phyloP scores from a whole-genome alignment of 2,797 vertebrate genomes.

The Decapterus maruadsi region DNA sequence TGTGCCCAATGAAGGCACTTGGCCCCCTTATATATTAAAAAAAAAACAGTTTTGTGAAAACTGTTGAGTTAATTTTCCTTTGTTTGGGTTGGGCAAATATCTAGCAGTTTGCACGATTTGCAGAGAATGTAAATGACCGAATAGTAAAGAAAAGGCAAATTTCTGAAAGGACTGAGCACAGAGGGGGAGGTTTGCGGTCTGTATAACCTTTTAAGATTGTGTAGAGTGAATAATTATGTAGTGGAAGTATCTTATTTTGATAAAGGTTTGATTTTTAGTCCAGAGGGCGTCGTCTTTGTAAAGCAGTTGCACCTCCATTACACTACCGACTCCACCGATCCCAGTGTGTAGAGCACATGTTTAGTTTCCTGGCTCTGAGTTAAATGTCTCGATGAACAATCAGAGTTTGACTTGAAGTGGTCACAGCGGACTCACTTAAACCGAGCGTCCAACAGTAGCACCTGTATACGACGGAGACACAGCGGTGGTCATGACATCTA shows the following conservation, averaged over 20 bases:
- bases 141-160: slow-evolving; percentile 3
- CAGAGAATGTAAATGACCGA: slow-evolving; percentile 56
- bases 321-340: slow-evolving; percentile 55
- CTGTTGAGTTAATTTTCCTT: neutral
- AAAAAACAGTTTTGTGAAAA: slow-evolving; percentile 11
- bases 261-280: slow-evolving; percentile 25
- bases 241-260: slow-evolving; percentile 16
- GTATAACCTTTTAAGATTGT: slow-evolving; percentile 8
- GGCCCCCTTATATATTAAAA: too few relatives aligned
- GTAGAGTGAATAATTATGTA: neutral
- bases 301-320: slow-evolving; percentile 32
- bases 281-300: slow-evolving; percentile 10
- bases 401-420: slow-evolving; percentile 10
- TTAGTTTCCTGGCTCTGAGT: neutral
- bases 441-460: slow-evolving; percentile 46
- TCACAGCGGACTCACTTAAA: slow-evolving; percentile 2
- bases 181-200: slow-evolving; percentile 17
- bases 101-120: slow-evolving; percentile 57
- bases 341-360: neutral
- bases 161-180: slow-evolving; percentile 30
- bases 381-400: slow-evolving; percentile 5
- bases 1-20: slow-evolving; percentile 10
- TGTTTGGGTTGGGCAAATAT: slow-evolving; percentile 17
- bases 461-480: slow-evolving; percentile 29
- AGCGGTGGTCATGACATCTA: slow-evolving; percentile 4